Conservation (phyloP, 2,888 invertebrate genomes). For the Unio delphinus region DNA sequence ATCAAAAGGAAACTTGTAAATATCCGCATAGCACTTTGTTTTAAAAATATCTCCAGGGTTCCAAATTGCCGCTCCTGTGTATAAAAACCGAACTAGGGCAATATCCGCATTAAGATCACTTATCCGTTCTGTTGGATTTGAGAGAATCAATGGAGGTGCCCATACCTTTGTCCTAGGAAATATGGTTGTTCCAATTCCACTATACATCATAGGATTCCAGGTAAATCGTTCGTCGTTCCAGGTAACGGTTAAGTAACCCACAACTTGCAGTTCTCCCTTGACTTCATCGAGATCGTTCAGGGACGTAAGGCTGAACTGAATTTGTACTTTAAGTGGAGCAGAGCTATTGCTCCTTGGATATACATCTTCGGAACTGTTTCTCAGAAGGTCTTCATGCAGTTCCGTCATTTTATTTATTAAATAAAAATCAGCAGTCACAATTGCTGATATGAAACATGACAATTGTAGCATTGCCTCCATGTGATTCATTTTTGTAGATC, state of each 20-base stretch:
- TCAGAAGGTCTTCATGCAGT: no score
- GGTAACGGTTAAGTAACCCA: constrained; percentile 14
- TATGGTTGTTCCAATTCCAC: constrained; percentile 9
- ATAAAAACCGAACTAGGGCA: constrained; percentile 12
- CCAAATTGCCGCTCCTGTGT: constrained; percentile 19
- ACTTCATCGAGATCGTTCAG: constrained; percentile 19
- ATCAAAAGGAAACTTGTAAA: constrained; percentile 25
- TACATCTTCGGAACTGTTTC: no score
- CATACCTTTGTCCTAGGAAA: constrained; percentile 13
- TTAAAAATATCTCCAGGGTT: constrained; percentile 18
- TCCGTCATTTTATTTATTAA: no score
- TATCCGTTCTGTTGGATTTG: constrained; percentile 15
- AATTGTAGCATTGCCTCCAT: no score
- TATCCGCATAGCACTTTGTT: constrained; percentile 19
- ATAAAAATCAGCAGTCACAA: no score
- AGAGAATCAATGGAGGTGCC: constrained; percentile 15
- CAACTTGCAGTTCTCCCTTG: constrained; percentile 11
- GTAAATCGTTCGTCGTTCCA: constrained; percentile 21
- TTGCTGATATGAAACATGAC: no score
- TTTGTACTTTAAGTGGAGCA: constrained; percentile 7
- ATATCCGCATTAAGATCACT: constrained; percentile 14
- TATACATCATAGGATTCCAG: constrained; percentile 14
- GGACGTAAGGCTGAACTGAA: constrained; percentile 15
- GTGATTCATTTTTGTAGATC: no score
- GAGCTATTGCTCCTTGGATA: background rate